phyloP scores from a whole-genome alignment of 2,113 vertebrate genomes.

The Oxygymnocypris stewartii region DNA sequence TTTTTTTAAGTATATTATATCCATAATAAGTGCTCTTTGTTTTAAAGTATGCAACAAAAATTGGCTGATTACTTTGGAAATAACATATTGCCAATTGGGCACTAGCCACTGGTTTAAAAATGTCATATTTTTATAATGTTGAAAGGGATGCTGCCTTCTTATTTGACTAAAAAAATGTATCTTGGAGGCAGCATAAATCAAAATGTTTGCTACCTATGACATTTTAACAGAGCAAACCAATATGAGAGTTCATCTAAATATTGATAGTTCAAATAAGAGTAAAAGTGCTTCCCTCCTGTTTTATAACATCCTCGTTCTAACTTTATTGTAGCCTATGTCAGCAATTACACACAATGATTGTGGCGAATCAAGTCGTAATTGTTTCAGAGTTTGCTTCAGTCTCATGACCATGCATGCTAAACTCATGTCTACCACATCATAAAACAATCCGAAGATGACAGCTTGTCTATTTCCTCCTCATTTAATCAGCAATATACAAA shows the following conservation, averaged over 20 bases:
- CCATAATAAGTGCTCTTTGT: not conserved
- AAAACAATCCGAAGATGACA: conserved; percentile 15
- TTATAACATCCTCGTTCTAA: not conserved
- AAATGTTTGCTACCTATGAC: not conserved
- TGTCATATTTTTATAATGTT: no score
- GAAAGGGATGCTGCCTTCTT: not conserved
- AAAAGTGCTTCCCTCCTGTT: conserved; percentile 1
- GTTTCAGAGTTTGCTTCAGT: not conserved
- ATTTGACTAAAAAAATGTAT: not conserved
- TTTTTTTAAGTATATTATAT: not conserved
- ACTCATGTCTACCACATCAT: not conserved
- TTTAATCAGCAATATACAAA: conserved; percentile 40
- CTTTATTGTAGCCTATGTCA: not conserved
- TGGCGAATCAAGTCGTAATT: not conserved
- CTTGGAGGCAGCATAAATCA: not conserved
- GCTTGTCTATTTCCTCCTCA: conserved; percentile 36
- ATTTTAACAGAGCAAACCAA: not conserved
- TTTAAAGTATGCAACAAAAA: not conserved
- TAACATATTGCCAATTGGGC: not conserved
- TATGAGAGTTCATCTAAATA: not conserved
- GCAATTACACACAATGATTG: not conserved
- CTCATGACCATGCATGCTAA: not conserved
- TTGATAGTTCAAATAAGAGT: conserved; percentile 16
- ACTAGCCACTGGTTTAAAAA: not conserved
- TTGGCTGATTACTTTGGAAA: not conserved